A percentile compares a stretch with the other conserved stretches of the same genome.
phyloP scores from a whole-genome alignment of 64 coral and sea anemone genomes.

The Porites australiensis region DNA sequence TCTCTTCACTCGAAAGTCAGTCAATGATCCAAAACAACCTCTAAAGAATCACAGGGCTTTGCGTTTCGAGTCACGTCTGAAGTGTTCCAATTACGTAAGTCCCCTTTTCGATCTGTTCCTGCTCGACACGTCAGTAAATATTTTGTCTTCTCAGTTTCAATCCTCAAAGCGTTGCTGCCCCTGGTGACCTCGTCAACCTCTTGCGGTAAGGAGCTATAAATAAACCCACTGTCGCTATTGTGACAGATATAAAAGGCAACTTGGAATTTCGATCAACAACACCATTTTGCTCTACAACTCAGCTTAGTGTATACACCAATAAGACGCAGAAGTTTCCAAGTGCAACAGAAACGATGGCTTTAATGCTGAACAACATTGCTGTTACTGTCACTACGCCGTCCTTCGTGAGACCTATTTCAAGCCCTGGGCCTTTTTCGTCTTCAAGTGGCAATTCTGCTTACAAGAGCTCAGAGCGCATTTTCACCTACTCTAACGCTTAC shows the following conservation, averaged over 20 bases:
- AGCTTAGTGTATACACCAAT: not conserved
- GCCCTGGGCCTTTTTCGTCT: conserved; percentile 18
- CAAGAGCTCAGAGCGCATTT: conserved; percentile 39
- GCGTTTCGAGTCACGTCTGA: not conserved
- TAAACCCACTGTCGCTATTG: conserved; percentile 20
- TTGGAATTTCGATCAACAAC: conserved; percentile 18
- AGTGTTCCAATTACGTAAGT: not conserved
- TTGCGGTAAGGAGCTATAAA: conserved; percentile 17
- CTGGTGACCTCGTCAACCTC: conserved; percentile 9
- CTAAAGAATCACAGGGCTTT: not conserved
- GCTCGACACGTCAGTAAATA: conserved; percentile 27
- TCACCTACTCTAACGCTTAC: conserved; percentile 39
- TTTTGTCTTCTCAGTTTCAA: conserved; percentile 44
- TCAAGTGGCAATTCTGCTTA: not conserved
- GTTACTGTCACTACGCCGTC: conserved; percentile 34
- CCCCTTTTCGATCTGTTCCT: not conserved
- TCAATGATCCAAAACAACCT: not conserved
- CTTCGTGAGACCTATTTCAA: conserved; percentile 38
- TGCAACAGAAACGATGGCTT: not conserved
- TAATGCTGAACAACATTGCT: conserved; percentile 33
- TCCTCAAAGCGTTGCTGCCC: conserved; percentile 21
- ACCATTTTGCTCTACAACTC: not conserved
- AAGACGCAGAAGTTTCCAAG: not conserved
- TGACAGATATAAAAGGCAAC: conserved; percentile 44
- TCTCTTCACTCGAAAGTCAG: not conserved